Evolutionary conservation across 2,113 vertebrate genomes (phyloP).

Genomic region (Sylvietta virens): DNA sequence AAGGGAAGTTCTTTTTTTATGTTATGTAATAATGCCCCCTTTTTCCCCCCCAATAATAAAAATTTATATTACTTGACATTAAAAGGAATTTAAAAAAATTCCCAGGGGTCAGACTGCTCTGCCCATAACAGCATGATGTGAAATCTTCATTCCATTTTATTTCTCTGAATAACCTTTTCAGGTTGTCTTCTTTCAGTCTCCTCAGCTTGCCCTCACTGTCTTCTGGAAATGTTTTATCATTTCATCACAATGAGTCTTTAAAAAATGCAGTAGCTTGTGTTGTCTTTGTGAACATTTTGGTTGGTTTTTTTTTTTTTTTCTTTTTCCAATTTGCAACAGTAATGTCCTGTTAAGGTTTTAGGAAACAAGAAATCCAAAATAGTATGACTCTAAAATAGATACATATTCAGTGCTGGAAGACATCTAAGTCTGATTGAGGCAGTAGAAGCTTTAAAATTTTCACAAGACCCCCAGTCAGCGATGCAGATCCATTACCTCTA

Average conservation of each 20-base stretch:
- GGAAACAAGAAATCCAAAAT: not conserved
- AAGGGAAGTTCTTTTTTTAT: not conserved
- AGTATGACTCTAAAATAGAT: not conserved
- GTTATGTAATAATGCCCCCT: not conserved
- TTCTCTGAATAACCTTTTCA: not conserved
- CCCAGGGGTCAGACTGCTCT: not conserved
- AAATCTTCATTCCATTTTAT: not conserved
- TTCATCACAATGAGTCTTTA: not conserved
- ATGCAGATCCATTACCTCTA: not conserved
- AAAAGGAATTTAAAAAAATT: not conserved
- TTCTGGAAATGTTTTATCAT: not conserved
- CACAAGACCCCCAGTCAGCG: accelerated
- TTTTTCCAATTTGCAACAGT: not conserved
- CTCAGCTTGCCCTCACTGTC: not conserved
- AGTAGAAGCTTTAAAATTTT: not conserved
- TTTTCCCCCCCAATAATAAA: accelerated
- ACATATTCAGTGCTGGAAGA: not conserved
- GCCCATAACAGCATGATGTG: not conserved
- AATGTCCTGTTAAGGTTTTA: not conserved
- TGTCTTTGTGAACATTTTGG: not conserved
- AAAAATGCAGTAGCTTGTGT: not conserved
- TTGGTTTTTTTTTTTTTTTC: not conserved
- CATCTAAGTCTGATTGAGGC: not conserved
- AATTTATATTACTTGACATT: not conserved
- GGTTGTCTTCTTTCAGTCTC: not conserved